These are phyloP conservation scores for Pararge aegeria DNA, from an alignment of 1,140 invertebrate species.

Conservation along the genomic window DNA sequence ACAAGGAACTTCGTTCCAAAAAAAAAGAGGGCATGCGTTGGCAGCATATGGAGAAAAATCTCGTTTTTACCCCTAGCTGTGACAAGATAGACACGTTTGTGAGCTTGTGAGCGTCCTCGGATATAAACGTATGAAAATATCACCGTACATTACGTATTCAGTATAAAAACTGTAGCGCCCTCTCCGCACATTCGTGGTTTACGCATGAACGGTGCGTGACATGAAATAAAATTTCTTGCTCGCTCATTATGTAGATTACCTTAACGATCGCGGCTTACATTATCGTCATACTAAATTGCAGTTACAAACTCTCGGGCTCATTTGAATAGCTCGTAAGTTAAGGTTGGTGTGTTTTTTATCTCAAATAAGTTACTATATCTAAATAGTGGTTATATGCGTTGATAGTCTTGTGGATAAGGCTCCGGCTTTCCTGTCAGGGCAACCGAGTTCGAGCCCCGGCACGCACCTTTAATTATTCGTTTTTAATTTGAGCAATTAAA, in stretches of 20 bases:
- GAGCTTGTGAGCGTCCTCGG: too few species aligned
- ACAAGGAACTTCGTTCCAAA: too few species aligned
- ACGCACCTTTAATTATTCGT: too few species aligned
- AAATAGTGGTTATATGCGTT: too few species aligned
- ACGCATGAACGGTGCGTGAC: slow-evolving; percentile 15
- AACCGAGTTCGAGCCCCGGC: too few species aligned
- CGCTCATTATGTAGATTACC: slow-evolving; percentile 23
- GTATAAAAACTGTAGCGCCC: background rate
- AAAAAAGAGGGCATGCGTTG: too few species aligned
- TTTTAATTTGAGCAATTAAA: too few species aligned
- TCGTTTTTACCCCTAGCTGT: too few species aligned
- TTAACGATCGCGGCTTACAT: slow-evolving; percentile 20
- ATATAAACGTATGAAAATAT: background rate
- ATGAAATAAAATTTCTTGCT: slow-evolving; percentile 18
- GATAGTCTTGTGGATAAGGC: too few species aligned
- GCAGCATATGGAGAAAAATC: too few species aligned
- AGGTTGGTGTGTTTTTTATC: background rate
- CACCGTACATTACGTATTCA: background rate
- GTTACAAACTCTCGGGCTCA: slow-evolving; percentile 17
- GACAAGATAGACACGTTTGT: too few species aligned
- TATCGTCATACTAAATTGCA: slow-evolving; percentile 25
- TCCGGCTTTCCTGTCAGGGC: too few species aligned
- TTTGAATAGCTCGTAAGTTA: slow-evolving; percentile 8
- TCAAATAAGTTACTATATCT: background rate
- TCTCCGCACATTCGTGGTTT: background rate